These are phyloP conservation scores for Lochmaea crataegi DNA, from an alignment of 2,888 invertebrate genomes.

Conservation along the genomic window DNA sequence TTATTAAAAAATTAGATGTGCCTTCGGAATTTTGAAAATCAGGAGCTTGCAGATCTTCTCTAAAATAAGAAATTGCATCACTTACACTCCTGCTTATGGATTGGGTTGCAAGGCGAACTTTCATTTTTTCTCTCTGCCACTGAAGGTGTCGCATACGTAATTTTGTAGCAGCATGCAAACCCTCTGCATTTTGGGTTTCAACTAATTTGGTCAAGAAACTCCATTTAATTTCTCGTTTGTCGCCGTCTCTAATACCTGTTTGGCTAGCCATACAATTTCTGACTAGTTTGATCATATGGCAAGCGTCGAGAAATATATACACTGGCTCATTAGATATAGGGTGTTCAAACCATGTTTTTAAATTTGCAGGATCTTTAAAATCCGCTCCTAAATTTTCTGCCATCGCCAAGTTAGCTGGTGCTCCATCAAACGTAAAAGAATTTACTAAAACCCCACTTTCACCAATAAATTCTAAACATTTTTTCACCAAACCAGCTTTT, in stretches of 20 bases:
- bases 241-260: slow-evolving; percentile 32
- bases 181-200: slow-evolving; percentile 40
- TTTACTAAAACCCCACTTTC: slow-evolving; percentile 41
- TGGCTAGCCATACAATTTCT: slow-evolving; percentile 45
- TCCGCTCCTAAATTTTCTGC: slow-evolving; percentile 36
- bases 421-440: slow-evolving; percentile 51
- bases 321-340: slow-evolving; percentile 37
- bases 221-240: slow-evolving; percentile 44
- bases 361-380: slow-evolving; percentile 29
- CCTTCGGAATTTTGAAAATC: slow-evolving; percentile 18
- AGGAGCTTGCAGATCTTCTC: slow-evolving; percentile 18
- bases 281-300: slow-evolving; percentile 52
- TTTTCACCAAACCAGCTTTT: slow-evolving; percentile 42
- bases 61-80: slow-evolving; percentile 27
- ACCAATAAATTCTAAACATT: slow-evolving; percentile 41
- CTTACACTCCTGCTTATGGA: slow-evolving; percentile 41
- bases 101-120: slow-evolving; percentile 45
- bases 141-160: slow-evolving; percentile 41
- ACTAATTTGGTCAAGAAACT: slow-evolving; percentile 41
- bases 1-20: slow-evolving; percentile 18
- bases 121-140: slow-evolving; percentile 45
- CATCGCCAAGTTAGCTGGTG: slow-evolving; percentile 45
- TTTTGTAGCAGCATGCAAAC: slow-evolving; percentile 46
- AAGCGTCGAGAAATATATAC: slow-evolving; percentile 47
- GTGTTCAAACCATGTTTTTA: slow-evolving; percentile 42